Percentiles rank a stretch among this genome's conserved stretches.
These are phyloP conservation scores for Etheostoma cragini DNA, from an alignment of 2,113 vertebrate species.

Conservation along the genomic window DNA sequence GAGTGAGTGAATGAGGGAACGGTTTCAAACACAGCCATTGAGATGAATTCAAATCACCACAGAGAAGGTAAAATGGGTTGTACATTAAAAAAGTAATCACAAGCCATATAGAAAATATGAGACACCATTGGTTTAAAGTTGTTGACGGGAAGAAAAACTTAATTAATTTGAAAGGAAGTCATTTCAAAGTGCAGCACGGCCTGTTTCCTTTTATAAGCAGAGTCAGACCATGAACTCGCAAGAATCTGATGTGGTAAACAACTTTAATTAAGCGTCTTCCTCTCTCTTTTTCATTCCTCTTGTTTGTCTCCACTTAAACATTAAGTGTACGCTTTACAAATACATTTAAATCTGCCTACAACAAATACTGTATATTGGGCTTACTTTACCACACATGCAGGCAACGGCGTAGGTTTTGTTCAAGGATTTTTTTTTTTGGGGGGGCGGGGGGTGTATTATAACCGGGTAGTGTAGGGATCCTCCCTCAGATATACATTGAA, in stretches of 20 bases:
- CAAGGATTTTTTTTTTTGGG: too few species aligned
- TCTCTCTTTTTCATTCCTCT: constrained; percentile 5
- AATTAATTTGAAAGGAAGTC: constrained; percentile 34
- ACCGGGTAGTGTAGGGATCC: too few species aligned
- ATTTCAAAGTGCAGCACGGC: constrained; percentile 16
- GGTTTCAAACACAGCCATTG: too few species aligned
- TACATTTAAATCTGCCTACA: background rate
- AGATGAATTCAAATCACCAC: background rate
- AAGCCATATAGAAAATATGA: background rate
- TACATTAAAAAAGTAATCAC: constrained; percentile 16
- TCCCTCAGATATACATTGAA: too few species aligned
- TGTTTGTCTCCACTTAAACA: constrained; percentile 17
- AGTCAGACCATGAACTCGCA: constrained; percentile 38
- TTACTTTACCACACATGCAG: background rate
- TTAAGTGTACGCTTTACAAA: constrained; percentile 6
- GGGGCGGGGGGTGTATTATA: too few species aligned
- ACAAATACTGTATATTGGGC: background rate
- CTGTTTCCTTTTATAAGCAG: constrained; percentile 15
- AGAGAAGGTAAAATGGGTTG: background rate
- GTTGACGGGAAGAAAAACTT: constrained; percentile 5
- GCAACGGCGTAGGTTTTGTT: too few species aligned
- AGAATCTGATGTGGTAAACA: constrained; percentile 43
- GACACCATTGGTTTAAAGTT: constrained; percentile 20
- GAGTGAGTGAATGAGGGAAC: too few species aligned
- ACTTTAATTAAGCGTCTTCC: constrained; percentile 47